Percentiles rank a stretch among this genome's conserved stretches.
phyloP scores from a whole-genome alignment of 2,113 vertebrate genomes.

The Ophthalmolycus amberensis region DNA sequence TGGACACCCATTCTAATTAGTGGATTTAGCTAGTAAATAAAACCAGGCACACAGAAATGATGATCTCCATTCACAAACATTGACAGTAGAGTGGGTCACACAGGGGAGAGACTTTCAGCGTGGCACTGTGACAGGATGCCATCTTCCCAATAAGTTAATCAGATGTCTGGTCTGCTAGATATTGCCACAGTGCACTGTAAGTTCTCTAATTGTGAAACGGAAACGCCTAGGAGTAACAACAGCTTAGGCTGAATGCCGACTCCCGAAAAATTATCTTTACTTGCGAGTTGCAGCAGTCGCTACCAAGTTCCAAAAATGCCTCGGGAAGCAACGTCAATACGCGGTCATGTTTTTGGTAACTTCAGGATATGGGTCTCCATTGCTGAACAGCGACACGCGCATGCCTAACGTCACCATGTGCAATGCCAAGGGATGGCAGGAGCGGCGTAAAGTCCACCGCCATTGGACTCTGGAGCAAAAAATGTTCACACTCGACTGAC shows the following conservation, averaged over 20 bases:
- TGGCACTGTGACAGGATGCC: background rate
- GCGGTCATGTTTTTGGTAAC: background rate
- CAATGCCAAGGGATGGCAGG: background rate
- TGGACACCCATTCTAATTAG: background rate
- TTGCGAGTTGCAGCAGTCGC: background rate
- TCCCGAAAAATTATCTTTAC: background rate
- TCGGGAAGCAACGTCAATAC: background rate
- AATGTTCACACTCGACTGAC: background rate
- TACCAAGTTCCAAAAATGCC: background rate
- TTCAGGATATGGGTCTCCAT: background rate
- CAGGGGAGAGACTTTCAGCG: background rate
- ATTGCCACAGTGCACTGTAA: background rate
- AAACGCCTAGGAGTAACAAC: background rate
- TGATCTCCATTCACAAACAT: background rate
- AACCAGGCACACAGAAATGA: background rate
- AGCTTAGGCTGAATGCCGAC: background rate
- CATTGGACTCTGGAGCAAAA: background rate
- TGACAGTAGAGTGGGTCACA: background rate
- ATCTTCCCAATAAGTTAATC: constrained; percentile 18
- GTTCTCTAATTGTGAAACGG: background rate
- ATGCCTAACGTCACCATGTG: background rate
- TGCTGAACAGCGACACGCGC: background rate
- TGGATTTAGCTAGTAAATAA: background rate
- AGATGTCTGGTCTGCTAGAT: background rate
- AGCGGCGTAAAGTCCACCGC: background rate